A percentile compares a stretch with the other conserved stretches of the same genome.
Conservation (phyloP, 2,888 invertebrate species). For the Cataglyphis livida region DNA sequence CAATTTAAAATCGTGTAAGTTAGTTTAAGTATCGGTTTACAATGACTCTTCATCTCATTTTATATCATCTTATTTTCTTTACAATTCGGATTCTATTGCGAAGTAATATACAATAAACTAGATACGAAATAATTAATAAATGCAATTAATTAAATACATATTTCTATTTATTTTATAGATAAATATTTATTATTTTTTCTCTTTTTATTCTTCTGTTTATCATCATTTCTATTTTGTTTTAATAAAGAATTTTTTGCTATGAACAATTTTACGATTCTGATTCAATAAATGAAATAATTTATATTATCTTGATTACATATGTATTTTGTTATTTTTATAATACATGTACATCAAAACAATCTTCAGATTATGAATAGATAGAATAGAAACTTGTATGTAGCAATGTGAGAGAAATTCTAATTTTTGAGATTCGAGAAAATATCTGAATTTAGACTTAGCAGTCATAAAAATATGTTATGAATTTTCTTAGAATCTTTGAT, state of each 20-base stretch:
- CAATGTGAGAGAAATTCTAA: background rate
- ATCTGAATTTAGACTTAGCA: background rate
- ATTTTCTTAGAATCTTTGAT: slow-evolving; percentile 9
- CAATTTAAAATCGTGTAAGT: background rate
- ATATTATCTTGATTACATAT: slow-evolving; percentile 1
- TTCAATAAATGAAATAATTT: slow-evolving; percentile 14
- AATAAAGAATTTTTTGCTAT: background rate
- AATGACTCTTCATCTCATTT: background rate
- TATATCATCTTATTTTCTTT: background rate
- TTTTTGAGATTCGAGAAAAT: background rate
- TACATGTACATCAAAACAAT: background rate
- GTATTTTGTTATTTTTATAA: slow-evolving; percentile 2
- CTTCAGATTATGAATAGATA: slow-evolving; percentile 17
- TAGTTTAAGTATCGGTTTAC: background rate
- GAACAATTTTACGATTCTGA: background rate
- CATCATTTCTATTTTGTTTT: background rate
- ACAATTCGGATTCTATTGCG: background rate
- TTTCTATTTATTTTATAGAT: slow-evolving; percentile 18
- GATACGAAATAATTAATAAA: background rate
- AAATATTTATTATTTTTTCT: slow-evolving; percentile 8
- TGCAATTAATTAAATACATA: slow-evolving; percentile 3
- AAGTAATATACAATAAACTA: background rate
- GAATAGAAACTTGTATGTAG: background rate
- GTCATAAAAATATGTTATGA: background rate
- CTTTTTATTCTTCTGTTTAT: slow-evolving; percentile 9